A percentile compares a stretch with the other conserved stretches of the same genome.
Conservation (phyloP, 2,888 invertebrate species). For the Entomobrya proxima region DNA sequence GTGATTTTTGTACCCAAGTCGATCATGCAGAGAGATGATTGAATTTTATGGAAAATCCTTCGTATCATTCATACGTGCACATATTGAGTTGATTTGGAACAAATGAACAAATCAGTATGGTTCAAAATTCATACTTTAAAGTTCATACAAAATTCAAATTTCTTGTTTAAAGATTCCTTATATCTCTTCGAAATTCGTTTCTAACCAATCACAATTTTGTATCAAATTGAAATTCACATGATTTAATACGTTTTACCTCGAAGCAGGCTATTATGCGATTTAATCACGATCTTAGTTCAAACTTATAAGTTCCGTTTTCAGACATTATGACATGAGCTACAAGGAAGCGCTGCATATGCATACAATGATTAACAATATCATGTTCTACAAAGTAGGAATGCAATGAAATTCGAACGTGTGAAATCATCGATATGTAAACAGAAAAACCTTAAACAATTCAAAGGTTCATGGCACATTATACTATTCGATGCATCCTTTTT, state of each 20-base stretch:
- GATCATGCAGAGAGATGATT: background rate
- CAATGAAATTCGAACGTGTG: no score
- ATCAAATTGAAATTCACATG: background rate
- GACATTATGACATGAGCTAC: no score
- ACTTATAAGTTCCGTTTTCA: no score
- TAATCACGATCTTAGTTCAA: no score
- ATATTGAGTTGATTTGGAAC: background rate
- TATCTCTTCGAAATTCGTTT: background rate
- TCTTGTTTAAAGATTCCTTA: background rate
- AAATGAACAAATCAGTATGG: background rate
- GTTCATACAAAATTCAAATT: background rate
- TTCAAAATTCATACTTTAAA: background rate
- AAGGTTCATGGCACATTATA: no score
- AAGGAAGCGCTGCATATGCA: background rate
- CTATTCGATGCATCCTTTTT: no score
- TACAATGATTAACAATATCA: no score
- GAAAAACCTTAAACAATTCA: no score
- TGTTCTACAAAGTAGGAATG: no score
- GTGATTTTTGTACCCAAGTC: background rate
- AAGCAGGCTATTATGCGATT: background rate
- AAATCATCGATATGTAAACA: no score
- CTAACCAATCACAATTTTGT: background rate
- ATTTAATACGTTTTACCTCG: no score
- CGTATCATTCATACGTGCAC: background rate
- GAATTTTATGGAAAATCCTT: background rate